Evolutionary conservation across 2,113 vertebrate genomes (phyloP).

Genomic region (Taxidea taxus): DNA sequence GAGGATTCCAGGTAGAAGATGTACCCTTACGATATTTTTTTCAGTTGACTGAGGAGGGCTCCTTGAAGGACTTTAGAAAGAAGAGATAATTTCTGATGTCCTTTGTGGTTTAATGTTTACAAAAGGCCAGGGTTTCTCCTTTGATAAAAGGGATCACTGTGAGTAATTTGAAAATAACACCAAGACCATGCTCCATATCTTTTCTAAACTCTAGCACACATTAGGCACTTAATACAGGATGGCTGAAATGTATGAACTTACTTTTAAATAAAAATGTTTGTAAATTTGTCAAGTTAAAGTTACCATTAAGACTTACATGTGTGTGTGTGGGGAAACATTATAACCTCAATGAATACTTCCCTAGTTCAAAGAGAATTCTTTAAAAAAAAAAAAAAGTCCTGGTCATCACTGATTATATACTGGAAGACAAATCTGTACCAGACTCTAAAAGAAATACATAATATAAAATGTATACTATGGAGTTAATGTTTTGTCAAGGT

Average conservation of each 20-base stretch:
- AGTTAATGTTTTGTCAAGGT: not conserved
- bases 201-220: not conserved
- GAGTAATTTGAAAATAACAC: not conserved
- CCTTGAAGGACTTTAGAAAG: not conserved
- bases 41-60: not conserved
- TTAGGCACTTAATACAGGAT: not conserved
- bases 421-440: not conserved
- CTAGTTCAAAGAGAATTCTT: not conserved
- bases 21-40: not conserved
- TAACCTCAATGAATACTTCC: not conserved
- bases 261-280: not conserved
- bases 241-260: not conserved
- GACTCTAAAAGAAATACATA: not conserved
- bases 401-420: not conserved
- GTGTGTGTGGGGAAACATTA: not conserved
- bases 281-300: constrained; percentile 9
- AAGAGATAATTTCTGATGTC: not conserved
- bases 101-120: not conserved
- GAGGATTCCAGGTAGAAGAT: not conserved
- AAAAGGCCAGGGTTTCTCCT: constrained; percentile 12
- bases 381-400: not conserved
- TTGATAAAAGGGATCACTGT: not conserved
- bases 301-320: not conserved
- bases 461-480: not conserved
- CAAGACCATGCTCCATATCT: not conserved